Evolutionary conservation across 35 echinoderm and acorn worm genomes (phyloP).

Genomic region (Acanthaster planci): DNA sequence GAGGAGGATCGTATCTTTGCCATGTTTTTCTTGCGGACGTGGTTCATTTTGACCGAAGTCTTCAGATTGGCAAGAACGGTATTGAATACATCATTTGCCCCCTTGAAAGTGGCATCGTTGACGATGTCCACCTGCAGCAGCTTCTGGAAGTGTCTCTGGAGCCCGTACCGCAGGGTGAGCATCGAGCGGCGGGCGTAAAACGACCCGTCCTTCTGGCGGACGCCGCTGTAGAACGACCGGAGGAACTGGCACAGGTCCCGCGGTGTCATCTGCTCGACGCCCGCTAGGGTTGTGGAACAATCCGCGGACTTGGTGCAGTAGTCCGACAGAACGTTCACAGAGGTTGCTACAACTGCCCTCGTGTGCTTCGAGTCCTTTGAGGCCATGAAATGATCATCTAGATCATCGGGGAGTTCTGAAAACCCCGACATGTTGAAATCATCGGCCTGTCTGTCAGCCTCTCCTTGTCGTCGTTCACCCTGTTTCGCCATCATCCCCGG

Average conservation of each 20-base stretch:
- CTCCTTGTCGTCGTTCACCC: too few relatives aligned
- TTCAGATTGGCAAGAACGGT: slow-evolving; percentile 18
- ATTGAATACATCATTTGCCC: background rate
- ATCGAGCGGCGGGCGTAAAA: slow-evolving; percentile 45
- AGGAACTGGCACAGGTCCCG: slow-evolving; percentile 29
- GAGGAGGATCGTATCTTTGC: slow-evolving; percentile 21
- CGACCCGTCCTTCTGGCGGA: slow-evolving; percentile 22
- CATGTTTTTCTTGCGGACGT: background rate
- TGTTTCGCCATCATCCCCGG: too few relatives aligned
- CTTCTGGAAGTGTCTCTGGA: slow-evolving; percentile 38
- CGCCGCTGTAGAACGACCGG: slow-evolving; percentile 32
- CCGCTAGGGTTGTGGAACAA: background rate
- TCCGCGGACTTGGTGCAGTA: background rate
- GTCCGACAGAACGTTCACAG: background rate
- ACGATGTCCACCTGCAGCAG: background rate
- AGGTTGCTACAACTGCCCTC: background rate
- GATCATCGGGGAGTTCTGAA: too few relatives aligned
- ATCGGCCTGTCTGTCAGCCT: too few relatives aligned
- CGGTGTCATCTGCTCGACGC: slow-evolving; percentile 13
- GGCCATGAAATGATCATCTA: background rate
- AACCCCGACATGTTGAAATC: too few relatives aligned
- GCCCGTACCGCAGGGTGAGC: slow-evolving; percentile 41
- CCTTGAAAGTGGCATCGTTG: slow-evolving; percentile 16
- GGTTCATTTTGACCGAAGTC: background rate
- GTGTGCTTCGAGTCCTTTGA: background rate